Percentiles rank a stretch among this genome's conserved stretches.
phyloP scores from a whole-genome alignment of 2,113 vertebrate species.

The Prochilodus magdalenae region DNA sequence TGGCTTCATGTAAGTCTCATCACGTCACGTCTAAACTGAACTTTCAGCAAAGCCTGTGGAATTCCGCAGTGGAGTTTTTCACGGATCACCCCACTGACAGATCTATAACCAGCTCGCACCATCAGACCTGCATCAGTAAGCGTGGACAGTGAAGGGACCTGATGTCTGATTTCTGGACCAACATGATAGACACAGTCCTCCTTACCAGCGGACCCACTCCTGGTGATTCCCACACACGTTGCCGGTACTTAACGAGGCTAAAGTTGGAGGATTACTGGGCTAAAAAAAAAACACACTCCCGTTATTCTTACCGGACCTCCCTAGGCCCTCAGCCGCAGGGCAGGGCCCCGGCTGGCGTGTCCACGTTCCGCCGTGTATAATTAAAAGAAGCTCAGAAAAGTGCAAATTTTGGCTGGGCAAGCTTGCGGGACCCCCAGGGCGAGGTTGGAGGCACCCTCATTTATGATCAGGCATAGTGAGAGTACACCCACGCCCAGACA shows the following conservation, averaged over 20 bases:
- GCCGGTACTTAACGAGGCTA: neutral
- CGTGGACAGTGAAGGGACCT: no score
- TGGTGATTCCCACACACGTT: neutral
- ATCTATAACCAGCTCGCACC: no score
- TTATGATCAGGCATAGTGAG: conserved; percentile 62
- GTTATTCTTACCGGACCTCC: conserved; percentile 49
- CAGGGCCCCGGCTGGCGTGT: conserved; percentile 49
- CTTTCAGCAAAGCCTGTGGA: no score
- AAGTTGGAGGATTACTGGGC: conserved; percentile 32
- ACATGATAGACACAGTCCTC: neutral
- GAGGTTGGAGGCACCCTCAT: conserved; percentile 67
- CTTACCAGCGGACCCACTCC: no score
- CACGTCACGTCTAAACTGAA: no score
- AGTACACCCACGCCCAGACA: conserved; percentile 55
- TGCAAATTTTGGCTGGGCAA: conserved; percentile 65
- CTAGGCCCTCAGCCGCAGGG: conserved; percentile 32
- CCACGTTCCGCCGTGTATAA: conserved; percentile 61
- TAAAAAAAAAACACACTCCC: conserved; percentile 27
- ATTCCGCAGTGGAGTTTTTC: no score
- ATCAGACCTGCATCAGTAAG: no score
- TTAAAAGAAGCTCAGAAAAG: conserved; percentile 69
- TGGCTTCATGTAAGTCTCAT: no score
- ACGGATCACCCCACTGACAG: no score
- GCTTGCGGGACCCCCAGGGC: conserved; percentile 58
- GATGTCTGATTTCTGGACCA: no score